Percentiles rank a stretch among this genome's conserved stretches.
Conservation (phyloP, 2,888 invertebrate genomes). For the Branchipolynoe longqiensis region DNA sequence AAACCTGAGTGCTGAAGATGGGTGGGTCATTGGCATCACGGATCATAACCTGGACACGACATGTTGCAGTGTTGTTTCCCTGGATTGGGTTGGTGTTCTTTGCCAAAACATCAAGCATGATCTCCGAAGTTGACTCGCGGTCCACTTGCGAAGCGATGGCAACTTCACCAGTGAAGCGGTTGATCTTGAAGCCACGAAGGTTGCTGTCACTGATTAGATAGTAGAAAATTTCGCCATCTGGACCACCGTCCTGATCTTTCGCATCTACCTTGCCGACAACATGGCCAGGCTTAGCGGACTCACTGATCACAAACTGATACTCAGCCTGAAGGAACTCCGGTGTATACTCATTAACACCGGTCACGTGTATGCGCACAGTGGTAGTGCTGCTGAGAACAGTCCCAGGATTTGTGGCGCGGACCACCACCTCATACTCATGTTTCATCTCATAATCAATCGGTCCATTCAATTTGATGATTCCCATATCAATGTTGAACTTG, state of each 20-base stretch:
- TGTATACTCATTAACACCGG: constrained; percentile 77
- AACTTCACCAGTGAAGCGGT: constrained; percentile 90
- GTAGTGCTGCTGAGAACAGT: constrained; percentile 59
- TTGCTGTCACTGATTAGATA: constrained; percentile 96
- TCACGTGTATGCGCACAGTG: constrained; percentile 73
- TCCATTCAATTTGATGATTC: constrained; percentile 88
- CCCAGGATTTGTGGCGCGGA: constrained; percentile 93
- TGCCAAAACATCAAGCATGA: constrained; percentile 90
- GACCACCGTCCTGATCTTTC: constrained; percentile 75
- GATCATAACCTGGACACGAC: constrained; percentile 94
- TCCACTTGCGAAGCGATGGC: constrained; percentile 87
- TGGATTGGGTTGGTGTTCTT: constrained; percentile 96
- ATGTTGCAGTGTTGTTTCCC: constrained; percentile 97
- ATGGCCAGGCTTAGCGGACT: constrained; percentile 73
- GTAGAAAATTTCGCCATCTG: constrained; percentile 87
- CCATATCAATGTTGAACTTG: constrained; percentile 87
- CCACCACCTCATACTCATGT: constrained; percentile 87
- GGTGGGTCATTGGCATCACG: constrained; percentile 98
- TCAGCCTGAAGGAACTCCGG: constrained; percentile 73
- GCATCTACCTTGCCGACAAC: constrained; percentile 72
- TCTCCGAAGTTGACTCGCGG: constrained; percentile 74
- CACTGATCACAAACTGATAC: constrained; percentile 76
- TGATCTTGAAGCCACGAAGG: constrained; percentile 93
- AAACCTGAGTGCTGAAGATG: constrained; percentile 90
- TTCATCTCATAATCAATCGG: constrained; percentile 94